phyloP scores from a whole-genome alignment of 2,888 invertebrate species.

The Rhimphoctona megacephalus region DNA sequence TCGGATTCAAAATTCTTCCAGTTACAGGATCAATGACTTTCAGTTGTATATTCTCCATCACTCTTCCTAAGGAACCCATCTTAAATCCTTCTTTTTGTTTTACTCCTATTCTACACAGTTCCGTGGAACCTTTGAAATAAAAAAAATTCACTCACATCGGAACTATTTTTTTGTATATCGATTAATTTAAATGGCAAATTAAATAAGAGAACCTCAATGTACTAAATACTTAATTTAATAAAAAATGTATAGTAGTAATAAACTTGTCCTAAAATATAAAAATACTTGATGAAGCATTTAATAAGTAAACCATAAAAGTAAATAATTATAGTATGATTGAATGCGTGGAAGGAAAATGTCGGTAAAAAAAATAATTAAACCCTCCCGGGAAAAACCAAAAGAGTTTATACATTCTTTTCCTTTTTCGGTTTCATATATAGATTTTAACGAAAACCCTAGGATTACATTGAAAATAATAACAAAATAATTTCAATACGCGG shows the following conservation, averaged over 20 bases:
- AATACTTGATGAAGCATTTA: too few relatives aligned
- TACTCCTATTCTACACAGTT: constrained; percentile 33
- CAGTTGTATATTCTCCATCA: constrained; percentile 60
- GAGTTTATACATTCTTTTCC: too few relatives aligned
- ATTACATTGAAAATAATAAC: neutral
- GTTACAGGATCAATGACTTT: constrained; percentile 71
- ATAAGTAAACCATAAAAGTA: neutral
- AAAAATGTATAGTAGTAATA: neutral
- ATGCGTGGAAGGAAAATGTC: too few relatives aligned
- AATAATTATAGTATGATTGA: too few relatives aligned
- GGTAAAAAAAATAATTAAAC: too few relatives aligned
- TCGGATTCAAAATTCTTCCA: constrained; percentile 68
- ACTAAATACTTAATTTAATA: neutral
- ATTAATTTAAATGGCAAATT: neutral
- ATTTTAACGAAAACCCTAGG: neutral
- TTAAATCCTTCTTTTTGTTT: constrained; percentile 36
- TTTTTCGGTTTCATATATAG: too few relatives aligned
- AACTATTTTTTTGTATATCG: neutral
- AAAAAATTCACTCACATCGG: neutral
- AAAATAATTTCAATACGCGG: neutral
- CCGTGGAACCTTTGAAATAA: constrained; percentile 50
- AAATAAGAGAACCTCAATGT: neutral
- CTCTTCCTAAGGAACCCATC: constrained; percentile 70
- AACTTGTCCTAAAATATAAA: too few relatives aligned
- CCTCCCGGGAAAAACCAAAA: too few relatives aligned